Evolutionary conservation across 92 coral and sea anemone species (phyloP).

Genomic region (Zoanthus sociatus): DNA sequence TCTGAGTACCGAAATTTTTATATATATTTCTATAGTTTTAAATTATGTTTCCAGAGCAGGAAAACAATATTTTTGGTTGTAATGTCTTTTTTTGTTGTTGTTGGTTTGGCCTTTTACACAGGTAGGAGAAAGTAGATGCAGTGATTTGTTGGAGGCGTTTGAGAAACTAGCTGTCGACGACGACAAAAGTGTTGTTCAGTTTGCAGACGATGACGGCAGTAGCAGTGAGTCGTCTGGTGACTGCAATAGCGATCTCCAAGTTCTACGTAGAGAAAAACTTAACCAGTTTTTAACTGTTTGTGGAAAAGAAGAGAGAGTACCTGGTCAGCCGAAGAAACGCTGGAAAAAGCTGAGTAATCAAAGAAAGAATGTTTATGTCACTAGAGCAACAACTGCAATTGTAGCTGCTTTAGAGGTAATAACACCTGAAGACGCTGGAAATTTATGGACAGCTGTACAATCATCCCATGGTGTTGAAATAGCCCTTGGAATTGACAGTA

Average conservation of each 20-base stretch:
- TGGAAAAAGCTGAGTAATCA: constrained; percentile 52
- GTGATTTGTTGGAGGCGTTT: constrained; percentile 37
- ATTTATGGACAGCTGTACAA: constrained; percentile 61
- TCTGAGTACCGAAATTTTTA: no score
- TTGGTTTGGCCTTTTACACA: constrained; percentile 10
- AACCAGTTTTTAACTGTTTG: constrained; percentile 60
- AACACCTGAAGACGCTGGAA: constrained; percentile 63
- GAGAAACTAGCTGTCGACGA: constrained; percentile 28
- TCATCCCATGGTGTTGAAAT: constrained; percentile 50
- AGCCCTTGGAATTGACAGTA: constrained; percentile 45
- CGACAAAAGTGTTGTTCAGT: constrained; percentile 13
- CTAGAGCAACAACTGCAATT: constrained; percentile 54
- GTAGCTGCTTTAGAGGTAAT: constrained; percentile 57
- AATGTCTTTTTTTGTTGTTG: no score
- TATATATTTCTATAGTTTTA: no score
- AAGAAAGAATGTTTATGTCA: constrained; percentile 45
- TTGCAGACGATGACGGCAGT: constrained; percentile 41
- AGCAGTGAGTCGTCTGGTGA: constrained; percentile 52
- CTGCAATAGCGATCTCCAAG: constrained; percentile 5
- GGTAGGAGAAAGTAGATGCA: constrained; percentile 33
- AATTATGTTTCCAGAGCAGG: no score
- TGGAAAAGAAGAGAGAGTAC: constrained; percentile 38
- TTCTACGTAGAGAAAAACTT: constrained; percentile 48
- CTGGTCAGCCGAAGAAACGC: constrained; percentile 49
- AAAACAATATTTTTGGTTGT: no score